Percentiles rank a stretch among this genome's conserved stretches.
Conservation (phyloP, 2,888 invertebrate species). For the Malthinus seriepunctatus region DNA sequence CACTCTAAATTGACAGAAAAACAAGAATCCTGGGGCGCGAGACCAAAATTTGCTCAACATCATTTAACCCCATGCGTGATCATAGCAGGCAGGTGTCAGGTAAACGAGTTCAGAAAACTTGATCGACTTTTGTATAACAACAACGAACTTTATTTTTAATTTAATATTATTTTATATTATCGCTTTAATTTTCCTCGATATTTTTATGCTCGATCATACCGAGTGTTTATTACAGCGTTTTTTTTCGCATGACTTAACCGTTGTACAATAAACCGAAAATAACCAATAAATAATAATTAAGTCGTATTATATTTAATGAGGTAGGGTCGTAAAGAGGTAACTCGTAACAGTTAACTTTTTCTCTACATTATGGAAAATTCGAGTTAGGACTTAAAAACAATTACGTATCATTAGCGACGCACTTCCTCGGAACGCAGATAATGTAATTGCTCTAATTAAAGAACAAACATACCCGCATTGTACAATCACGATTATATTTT, state of each 20-base stretch:
- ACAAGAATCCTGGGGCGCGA: constrained; percentile 48
- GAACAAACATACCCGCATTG: constrained; percentile 34
- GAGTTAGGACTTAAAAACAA: constrained; percentile 34
- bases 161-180: constrained; percentile 27
- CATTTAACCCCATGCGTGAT: constrained; percentile 46
- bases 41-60: constrained; percentile 41
- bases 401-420: constrained; percentile 49
- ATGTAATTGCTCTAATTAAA: constrained; percentile 42
- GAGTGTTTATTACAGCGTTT: constrained; percentile 41
- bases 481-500: constrained; percentile 21
- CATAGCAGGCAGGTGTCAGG: constrained; percentile 39
- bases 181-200: constrained; percentile 37
- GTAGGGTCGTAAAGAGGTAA: not conserved
- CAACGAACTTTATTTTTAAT: constrained; percentile 32
- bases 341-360: not conserved
- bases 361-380: not conserved
- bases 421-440: constrained; percentile 50
- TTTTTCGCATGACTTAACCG: constrained; percentile 36
- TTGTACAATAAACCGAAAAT: constrained; percentile 18
- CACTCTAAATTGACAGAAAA: constrained; percentile 50
- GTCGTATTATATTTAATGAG: constrained; percentile 26
- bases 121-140: constrained; percentile 38
- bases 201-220: constrained; percentile 36
- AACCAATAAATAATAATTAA: constrained; percentile 28
- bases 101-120: constrained; percentile 43